These are phyloP conservation scores for Hippolais icterina DNA, from an alignment of 2,113 vertebrate species.

Conservation along the genomic window DNA sequence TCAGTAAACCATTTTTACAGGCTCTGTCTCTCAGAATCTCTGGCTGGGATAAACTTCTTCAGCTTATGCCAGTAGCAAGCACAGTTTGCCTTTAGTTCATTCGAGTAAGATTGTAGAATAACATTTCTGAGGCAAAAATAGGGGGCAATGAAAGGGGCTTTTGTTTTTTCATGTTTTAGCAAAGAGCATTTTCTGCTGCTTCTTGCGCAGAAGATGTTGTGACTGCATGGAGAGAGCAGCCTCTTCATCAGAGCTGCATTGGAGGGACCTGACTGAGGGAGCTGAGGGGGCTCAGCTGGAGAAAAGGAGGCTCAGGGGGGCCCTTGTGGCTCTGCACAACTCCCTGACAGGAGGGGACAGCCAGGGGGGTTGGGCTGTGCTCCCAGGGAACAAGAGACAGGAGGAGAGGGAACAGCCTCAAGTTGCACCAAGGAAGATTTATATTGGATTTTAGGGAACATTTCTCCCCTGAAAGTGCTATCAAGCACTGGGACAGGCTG, in stretches of 20 bases:
- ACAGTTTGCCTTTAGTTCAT: background rate
- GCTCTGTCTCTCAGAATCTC: slow-evolving; percentile 1
- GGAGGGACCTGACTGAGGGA: background rate
- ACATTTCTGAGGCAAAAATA: background rate
- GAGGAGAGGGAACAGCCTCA: rapidly evolving
- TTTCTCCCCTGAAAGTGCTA: background rate
- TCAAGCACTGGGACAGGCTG: background rate
- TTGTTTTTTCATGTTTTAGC: background rate
- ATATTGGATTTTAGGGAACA: background rate
- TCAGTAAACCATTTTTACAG: slow-evolving; percentile 6
- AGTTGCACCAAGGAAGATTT: background rate
- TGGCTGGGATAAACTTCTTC: background rate
- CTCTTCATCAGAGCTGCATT: background rate
- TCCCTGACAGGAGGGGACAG: background rate
- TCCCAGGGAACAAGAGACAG: background rate
- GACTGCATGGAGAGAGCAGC: background rate
- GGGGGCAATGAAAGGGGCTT: rapidly evolving
- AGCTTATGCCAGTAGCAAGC: background rate
- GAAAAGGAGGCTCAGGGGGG: background rate
- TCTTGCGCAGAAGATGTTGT: background rate
- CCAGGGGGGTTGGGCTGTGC: rapidly evolving
- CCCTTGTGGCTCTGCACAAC: background rate
- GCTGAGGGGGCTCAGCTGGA: background rate
- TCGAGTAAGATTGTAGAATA: background rate
- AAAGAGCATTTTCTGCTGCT: background rate